Evolutionary conservation across 2,888 invertebrate genomes (phyloP), one percentile per base, ranked within the genome.

Genomic region (Phymatocera aterrima): DNA sequence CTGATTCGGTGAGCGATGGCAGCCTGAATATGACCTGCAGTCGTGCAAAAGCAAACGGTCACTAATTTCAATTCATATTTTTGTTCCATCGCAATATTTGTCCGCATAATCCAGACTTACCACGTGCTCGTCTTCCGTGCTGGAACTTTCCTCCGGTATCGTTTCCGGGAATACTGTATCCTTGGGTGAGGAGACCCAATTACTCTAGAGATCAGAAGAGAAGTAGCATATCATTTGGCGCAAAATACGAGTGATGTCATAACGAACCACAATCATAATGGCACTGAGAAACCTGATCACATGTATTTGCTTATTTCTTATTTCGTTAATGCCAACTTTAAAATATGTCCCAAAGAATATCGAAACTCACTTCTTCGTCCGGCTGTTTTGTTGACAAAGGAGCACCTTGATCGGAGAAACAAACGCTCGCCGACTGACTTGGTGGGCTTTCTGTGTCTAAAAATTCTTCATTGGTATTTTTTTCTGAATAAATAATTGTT

Each of bases 131-230:
- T 97, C 97, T 91, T 97, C 97, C 77, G 97, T 95, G 85, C 97
- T 97, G 3, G 97, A 97, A 87, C 96, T 97, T 90, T 97, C 97
- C 91, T 97, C 97, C 0, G 97, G 97, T 84, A 97, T 97, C 6
- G 97, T 97, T 92, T 97, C 97, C 10, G 97, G 97, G 88, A 97
- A 97, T 79, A 95, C 95, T 18, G 96, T 96, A 81, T 97, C 97
- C 90, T 97, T 97, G 3, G 97, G 96, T 10, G 97, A 97, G 3
- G 96, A 96, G 15, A 96, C 93, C 96, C 96, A 96, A 40, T 92
- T 92, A 18, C 93, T 94, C 92, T 96, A 83, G 77, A 84, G 87
- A 84, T 57, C 43, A 43, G 28, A 46, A 0, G 15, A 46, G 28
- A 46, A 68, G 5, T 8, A 24, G 46, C 6, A 46, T 12, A 68